These are phyloP conservation scores for Drosophila setifemur DNA, from an alignment of 1,140 invertebrate genomes.

Conservation along the genomic window DNA sequence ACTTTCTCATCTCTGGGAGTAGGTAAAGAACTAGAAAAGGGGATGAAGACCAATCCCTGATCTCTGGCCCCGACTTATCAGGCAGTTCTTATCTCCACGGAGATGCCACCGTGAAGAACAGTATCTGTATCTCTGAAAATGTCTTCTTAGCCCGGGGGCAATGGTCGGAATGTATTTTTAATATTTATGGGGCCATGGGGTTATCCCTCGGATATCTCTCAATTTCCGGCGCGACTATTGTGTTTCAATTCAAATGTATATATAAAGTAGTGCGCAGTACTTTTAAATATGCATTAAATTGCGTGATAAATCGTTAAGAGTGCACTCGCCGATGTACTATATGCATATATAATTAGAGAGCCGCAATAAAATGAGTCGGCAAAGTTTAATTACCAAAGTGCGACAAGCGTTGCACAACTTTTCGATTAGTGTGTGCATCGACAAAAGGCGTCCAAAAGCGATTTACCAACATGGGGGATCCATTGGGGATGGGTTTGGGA, in stretches of 20 bases:
- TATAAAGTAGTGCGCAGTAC: slow-evolving; percentile 35
- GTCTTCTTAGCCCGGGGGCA: slow-evolving; percentile 16
- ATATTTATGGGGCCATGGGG: slow-evolving; percentile 35
- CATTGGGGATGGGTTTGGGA: background rate
- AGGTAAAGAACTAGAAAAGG: background rate
- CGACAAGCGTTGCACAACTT: slow-evolving; percentile 45
- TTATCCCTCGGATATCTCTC: slow-evolving; percentile 31
- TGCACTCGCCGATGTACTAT: slow-evolving; percentile 41
- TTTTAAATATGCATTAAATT: slow-evolving; percentile 71
- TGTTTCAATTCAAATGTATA: slow-evolving; percentile 60
- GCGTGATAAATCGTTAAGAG: slow-evolving; percentile 57
- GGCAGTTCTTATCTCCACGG: slow-evolving; percentile 11
- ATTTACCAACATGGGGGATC: slow-evolving; percentile 15
- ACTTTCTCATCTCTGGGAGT: slow-evolving; percentile 17
- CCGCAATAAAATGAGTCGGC: slow-evolving; percentile 60
- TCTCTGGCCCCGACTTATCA: slow-evolving; percentile 1
- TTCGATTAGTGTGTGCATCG: slow-evolving; percentile 57
- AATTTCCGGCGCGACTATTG: slow-evolving; percentile 9
- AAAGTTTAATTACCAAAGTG: slow-evolving; percentile 73
- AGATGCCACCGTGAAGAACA: slow-evolving; percentile 32
- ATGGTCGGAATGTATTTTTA: slow-evolving; percentile 36
- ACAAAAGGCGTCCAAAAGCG: slow-evolving; percentile 25
- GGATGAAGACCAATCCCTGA: background rate
- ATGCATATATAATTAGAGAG: slow-evolving; percentile 69
- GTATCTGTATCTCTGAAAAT: slow-evolving; percentile 7